phyloP scores from a whole-genome alignment of 2,797 vertebrate genomes.

The Gadopsis marmoratus region DNA sequence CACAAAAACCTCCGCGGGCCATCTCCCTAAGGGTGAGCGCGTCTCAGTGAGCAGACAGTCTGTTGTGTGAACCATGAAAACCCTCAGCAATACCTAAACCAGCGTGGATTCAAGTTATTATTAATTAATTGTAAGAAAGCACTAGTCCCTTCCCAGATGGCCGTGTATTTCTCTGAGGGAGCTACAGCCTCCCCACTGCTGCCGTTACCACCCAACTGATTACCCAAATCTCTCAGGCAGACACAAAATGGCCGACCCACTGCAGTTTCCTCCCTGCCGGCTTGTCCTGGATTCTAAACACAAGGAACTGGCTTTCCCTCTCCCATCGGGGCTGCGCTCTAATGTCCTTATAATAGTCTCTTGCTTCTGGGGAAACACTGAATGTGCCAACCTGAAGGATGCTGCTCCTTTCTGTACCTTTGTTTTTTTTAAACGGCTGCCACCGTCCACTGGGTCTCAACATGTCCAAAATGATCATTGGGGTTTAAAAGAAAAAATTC shows the following conservation, averaged over 20 bases:
- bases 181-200: conserved; percentile 33
- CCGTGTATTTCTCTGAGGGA: conserved; percentile 19
- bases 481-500: not conserved
- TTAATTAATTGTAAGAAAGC: conserved; percentile 7
- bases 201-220: conserved; percentile 47
- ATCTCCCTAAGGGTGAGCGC: conserved; percentile 92
- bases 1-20: conserved; percentile 97
- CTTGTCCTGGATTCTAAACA: conserved; percentile 63
- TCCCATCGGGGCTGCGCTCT: conserved; percentile 36
- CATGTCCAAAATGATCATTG: not conserved
- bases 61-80: not conserved
- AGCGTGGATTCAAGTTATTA: conserved; percentile 2
- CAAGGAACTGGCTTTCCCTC: conserved; percentile 31
- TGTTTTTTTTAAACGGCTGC: conserved; percentile 1
- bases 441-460: conserved; percentile 3
- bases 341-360: conserved; percentile 42
- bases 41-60: conserved; percentile 9
- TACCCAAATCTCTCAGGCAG: conserved; percentile 43
- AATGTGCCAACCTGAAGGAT: conserved; percentile 24
- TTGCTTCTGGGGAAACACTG: conserved; percentile 41
- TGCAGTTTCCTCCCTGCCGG: conserved; percentile 37
- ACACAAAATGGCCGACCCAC: conserved; percentile 61
- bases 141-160: conserved; percentile 29
- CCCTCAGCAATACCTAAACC: not conserved
- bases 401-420: conserved; percentile 25